Percentiles rank a stretch among this genome's conserved stretches.
Conservation (phyloP, 2,888 invertebrate genomes). For the Pediacus dermestoides region DNA sequence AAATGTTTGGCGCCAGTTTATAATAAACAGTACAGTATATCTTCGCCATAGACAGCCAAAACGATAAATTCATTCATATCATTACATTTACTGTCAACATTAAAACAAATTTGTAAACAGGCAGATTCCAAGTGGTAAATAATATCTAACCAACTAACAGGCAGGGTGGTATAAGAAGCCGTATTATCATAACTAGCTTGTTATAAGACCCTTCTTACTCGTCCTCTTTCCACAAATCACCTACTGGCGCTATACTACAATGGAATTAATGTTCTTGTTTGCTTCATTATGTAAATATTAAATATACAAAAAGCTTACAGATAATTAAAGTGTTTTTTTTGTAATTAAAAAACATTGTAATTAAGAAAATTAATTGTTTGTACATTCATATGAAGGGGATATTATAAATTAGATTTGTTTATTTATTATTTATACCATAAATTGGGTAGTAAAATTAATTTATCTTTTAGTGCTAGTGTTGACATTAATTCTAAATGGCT, state of each 20-base stretch:
- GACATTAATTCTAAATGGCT: too few species aligned
- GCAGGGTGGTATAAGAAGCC: conserved; percentile 24
- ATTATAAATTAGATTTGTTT: too few species aligned
- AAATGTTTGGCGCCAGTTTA: conserved; percentile 32
- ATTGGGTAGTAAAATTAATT: too few species aligned
- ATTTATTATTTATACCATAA: too few species aligned
- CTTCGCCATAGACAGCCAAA: conserved; percentile 24
- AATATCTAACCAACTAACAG: conserved; percentile 29
- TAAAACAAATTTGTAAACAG: conserved; percentile 43
- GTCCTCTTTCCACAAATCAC: conserved; percentile 11
- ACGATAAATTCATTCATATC: conserved; percentile 39
- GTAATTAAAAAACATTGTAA: conserved; percentile 11
- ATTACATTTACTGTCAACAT: conserved; percentile 40
- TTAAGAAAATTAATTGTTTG: conserved; percentile 13
- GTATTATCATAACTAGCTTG: conserved; percentile 35
- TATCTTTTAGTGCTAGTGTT: too few species aligned
- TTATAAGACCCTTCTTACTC: conserved; percentile 17
- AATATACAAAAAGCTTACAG: conserved; percentile 8
- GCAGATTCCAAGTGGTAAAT: conserved; percentile 32
- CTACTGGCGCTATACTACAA: conserved; percentile 18
- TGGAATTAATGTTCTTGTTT: conserved; percentile 14
- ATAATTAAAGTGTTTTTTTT: conserved; percentile 13
- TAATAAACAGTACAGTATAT: conserved; percentile 36
- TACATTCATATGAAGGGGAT: conserved; percentile 8
- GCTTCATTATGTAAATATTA: conserved; percentile 16